Base-by-base conservation (phyloP, 2,888 invertebrate genomes). In the Drosophila monieri region DNA sequence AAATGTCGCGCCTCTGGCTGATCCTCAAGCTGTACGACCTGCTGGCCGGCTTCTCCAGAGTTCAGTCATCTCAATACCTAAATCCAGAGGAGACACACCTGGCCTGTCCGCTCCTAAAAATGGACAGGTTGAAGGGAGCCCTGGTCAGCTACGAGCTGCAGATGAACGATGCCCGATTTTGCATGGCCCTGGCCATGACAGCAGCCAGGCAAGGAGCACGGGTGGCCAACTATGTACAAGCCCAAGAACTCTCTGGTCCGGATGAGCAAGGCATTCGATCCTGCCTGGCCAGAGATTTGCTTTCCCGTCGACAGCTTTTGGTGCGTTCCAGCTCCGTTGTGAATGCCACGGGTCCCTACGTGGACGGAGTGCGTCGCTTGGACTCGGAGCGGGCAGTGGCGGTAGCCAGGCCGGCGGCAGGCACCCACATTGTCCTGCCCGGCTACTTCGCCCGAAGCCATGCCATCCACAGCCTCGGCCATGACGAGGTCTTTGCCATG, bases 131-230 rank as follows among this genome's bases (percentile, higher is more conserved):
- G 5, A 96, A 96, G 80, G 99, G 99, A 47, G 98, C 99, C 15
- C 95, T 99, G 78, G 98, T 99, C n/a, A 99, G 99, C 92, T 99
- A 99, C 91, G 99, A 99, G 92, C 99, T 98, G 25, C 99, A 99
- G 90, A 98, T 99, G 92, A 99, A 99, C 92, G 99, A 99, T 92
- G 98, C 99, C 0, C 94, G 99, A 72, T 99, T 99, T 98, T 98
- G 98, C 91, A 92, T 99, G 73, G 96, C 98, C 0, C 95, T 99
- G 65, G 98, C 98, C 0, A 91, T 99, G 73, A 98, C 99, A 0
- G 99, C 99, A 0, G 96, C 97, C 1, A 93, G 98, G 39, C 95
- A 97, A 83, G 99, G 99, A 49, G 99, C 99, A 30, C 96, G 96
- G n/a, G 95, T 98, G 53, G 96, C 95, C 25, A 99, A 99, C 93